phyloP scores from a whole-genome alignment of 2,797 vertebrate genomes.

The Notolepis coatsorum region DNA sequence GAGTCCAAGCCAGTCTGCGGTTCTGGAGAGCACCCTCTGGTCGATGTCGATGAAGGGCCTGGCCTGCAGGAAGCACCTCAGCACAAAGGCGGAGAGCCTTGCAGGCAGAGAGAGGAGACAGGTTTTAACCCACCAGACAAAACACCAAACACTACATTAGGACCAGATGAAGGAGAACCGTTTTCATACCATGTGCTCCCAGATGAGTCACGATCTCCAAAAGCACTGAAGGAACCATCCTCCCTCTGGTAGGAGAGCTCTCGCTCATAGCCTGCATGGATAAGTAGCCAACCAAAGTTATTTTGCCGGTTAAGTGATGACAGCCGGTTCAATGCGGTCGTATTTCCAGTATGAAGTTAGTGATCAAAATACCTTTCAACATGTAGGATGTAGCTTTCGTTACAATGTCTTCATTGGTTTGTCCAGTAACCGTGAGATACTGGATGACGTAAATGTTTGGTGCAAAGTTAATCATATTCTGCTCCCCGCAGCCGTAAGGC shows the following conservation, averaged over 20 bases:
- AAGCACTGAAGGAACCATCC: constrained; percentile 94
- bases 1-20: constrained; percentile 80
- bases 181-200: constrained; percentile 91
- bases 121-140: neutral
- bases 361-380: constrained; percentile 77
- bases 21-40: constrained; percentile 66
- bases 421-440: constrained; percentile 83
- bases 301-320: neutral
- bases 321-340: neutral
- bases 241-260: constrained; percentile 88
- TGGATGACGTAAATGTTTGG: constrained; percentile 90
- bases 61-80: constrained; percentile 91
- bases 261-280: constrained; percentile 86
- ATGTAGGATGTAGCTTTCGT: constrained; percentile 80
- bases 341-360: neutral
- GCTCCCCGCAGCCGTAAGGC: constrained; percentile 92
- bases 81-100: constrained; percentile 94
- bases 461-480: constrained; percentile 96
- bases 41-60: constrained; percentile 84
- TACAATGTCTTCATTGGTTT: constrained; percentile 61
- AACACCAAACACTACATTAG: neutral
- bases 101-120: neutral
- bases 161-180: neutral
- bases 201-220: constrained; percentile 87
- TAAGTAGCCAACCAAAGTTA: neutral